These are phyloP conservation scores for Sinocyclocheilus anophthalmus DNA, from an alignment of 2,113 vertebrate species.

Conservation along the genomic window DNA sequence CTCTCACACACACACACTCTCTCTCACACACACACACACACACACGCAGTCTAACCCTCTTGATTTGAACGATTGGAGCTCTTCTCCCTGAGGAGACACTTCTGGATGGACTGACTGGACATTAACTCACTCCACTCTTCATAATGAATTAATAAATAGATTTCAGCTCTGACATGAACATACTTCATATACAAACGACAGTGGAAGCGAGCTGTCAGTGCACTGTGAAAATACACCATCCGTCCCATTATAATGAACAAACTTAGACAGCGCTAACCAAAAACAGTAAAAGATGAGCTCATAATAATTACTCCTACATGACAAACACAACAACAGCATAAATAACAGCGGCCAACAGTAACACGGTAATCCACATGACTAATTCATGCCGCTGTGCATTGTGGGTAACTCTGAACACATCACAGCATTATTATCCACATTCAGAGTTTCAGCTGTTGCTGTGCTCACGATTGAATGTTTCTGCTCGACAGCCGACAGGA, in stretches of 20 bases:
- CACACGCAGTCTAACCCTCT: conserved; percentile 16
- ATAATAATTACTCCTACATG: background rate
- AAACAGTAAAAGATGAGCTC: background rate
- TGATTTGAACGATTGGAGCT: background rate
- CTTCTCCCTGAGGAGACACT: background rate
- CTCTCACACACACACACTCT: background rate
- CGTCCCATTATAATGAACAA: background rate
- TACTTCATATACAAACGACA: background rate
- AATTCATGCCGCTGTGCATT: background rate
- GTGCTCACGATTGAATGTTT: background rate
- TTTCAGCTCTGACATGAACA: background rate
- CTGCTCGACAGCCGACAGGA: background rate
- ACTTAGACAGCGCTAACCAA: background rate
- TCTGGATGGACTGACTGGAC: background rate
- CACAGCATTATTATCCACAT: background rate
- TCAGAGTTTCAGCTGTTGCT: background rate
- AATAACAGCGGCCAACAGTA: background rate
- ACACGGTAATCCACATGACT: background rate
- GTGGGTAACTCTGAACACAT: background rate
- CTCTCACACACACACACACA: background rate
- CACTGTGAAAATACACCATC: background rate
- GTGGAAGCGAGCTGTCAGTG: background rate
- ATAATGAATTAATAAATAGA: background rate
- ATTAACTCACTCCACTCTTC: conserved; percentile 3
- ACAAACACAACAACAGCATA: background rate